Evolutionary conservation across 2,797 vertebrate genomes (phyloP), one percentile per base, ranked within the genome.

Genomic region (Tadarida brasiliensis): DNA sequence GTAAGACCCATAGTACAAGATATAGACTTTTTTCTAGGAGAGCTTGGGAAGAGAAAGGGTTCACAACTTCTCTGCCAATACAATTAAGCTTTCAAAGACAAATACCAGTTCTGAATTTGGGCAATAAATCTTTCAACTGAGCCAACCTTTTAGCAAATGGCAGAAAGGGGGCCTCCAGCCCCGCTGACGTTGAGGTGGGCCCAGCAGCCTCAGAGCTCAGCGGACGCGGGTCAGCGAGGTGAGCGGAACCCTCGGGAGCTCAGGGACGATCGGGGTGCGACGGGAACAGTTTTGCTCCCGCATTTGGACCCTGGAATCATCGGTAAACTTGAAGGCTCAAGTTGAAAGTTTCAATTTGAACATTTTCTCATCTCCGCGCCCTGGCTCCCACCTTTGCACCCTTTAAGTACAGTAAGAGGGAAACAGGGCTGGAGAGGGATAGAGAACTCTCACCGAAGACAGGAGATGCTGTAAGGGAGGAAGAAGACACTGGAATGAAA

Each of bases 101-200:
- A 98, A 97, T 97, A 96, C 94, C 49, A 68, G 97, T 98, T 98
- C 96, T 97, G 97, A 98, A 99, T 98, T 98, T 98, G 98, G 98
- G 51, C 97, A 95, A 98, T 98, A 98, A 98, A 98, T 98, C 98
- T 98, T 98, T 98, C 90, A 87, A 97, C 96, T 96, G 80, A 96
- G 70, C 96, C 85, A 96, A 96, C 96, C 76, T 88, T 87, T 95
- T 95, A 91, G 96, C 61, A 94, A 95, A 96, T 95, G 92, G 88
- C 96, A 95, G 89, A 92, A 96, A 97, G 96, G 93, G 87, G 67
- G 65, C 85, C 90, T 97, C 96, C 88, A 59, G 85, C 96, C 76
- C 96, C 91, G 30, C 33, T 35, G 51, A 92, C 30, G 80, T 83
- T 94, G 97, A 97, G 97, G 96, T 96, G 94, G 83, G 91, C 95